Evolutionary conservation across 1,140 invertebrate species (phyloP).

Genomic region (Pollicipes pollicipes): DNA sequence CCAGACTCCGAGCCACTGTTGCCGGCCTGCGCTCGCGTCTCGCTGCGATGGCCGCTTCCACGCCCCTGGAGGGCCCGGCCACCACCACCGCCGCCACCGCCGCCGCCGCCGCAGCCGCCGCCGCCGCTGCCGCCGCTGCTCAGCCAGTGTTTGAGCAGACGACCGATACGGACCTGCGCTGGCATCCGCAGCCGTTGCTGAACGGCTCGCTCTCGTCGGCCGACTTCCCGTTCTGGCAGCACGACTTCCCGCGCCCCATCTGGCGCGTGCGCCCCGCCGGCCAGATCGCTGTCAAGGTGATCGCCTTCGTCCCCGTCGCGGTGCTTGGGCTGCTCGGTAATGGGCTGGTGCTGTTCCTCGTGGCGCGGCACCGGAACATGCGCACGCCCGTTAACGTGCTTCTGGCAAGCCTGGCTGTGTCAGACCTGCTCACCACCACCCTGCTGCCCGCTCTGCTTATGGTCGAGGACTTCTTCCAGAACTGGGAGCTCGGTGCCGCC

Average conservation of each 20-base stretch:
- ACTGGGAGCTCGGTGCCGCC: conserved; percentile 45
- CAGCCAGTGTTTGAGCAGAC: too few species aligned
- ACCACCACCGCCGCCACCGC: too few species aligned
- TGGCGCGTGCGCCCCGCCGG: conserved; percentile 38
- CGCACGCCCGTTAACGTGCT: background rate
- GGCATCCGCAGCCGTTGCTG: background rate
- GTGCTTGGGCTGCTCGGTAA: background rate
- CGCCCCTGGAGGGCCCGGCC: too few species aligned
- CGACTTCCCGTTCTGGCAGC: conserved; percentile 10
- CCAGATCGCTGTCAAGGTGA: conserved; percentile 33
- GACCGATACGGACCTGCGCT: background rate
- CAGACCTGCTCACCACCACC: conserved; percentile 25
- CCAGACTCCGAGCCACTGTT: too few species aligned
- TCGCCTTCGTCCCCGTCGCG: background rate
- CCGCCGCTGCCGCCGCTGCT: too few species aligned
- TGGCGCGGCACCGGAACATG: background rate
- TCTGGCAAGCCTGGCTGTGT: background rate
- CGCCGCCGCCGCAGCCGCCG: too few species aligned
- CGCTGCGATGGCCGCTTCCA: too few species aligned
- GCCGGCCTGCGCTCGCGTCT: too few species aligned
- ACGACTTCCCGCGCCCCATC: conserved; percentile 35
- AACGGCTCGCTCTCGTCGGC: background rate
- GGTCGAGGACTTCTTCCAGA: conserved; percentile 48
- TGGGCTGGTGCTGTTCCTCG: background rate
- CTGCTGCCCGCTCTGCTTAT: conserved; percentile 37